Conservation (phyloP, 2,797 vertebrate species). For the Fundulus diaphanus region DNA sequence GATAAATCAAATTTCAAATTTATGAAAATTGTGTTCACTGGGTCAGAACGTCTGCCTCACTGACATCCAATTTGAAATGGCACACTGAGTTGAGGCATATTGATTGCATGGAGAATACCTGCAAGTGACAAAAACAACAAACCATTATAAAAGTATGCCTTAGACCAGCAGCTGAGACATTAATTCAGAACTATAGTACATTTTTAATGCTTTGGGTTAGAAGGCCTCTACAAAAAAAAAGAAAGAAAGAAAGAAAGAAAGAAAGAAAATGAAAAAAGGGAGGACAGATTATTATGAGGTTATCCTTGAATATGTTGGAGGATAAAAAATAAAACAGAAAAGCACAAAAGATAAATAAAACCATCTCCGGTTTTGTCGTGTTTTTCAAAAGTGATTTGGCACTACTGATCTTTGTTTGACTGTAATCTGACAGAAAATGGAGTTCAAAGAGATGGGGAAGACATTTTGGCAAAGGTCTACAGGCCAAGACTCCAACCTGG, state of each 20-base stretch:
- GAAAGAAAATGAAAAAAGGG: not conserved
- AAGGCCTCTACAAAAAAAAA: not conserved
- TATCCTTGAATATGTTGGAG: not conserved
- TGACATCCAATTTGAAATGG: slow-evolving; percentile 9
- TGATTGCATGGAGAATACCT: not conserved
- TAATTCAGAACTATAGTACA: not conserved
- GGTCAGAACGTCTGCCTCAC: not conserved
- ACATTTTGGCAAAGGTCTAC: too few species aligned
- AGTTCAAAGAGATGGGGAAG: too few species aligned
- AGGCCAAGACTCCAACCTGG: too few species aligned
- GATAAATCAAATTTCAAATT: not conserved
- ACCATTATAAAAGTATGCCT: not conserved
- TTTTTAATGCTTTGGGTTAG: not conserved
- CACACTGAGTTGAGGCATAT: not conserved
- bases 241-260: not conserved
- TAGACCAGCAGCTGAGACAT: not conserved
- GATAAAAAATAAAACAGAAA: not conserved
- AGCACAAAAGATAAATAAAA: not conserved
- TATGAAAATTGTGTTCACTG: slow-evolving; percentile 8
- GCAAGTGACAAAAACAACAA: slow-evolving; percentile 1
- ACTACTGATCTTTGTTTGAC: too few species aligned
- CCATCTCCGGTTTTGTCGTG: too few species aligned
- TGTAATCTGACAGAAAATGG: too few species aligned
- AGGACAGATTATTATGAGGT: not conserved
- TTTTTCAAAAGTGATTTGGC: too few species aligned